A percentile compares a stretch with the other conserved stretches of the same genome.
Evolutionary conservation across 2,113 vertebrate species (phyloP).

Genomic region (Galeopterus variegatus): DNA sequence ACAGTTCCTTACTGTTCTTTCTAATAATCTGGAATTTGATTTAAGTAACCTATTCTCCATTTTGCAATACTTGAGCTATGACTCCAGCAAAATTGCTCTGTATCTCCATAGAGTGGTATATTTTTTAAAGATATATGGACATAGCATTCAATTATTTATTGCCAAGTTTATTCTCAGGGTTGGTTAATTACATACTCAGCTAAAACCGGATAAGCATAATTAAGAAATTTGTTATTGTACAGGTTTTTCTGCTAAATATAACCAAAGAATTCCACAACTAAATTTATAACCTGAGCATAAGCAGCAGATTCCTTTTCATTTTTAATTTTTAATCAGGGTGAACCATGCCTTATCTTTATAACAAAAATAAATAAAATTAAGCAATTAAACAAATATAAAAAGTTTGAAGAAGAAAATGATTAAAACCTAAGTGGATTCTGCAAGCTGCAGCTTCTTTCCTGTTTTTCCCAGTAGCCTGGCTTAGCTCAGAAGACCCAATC

Average conservation of each 20-base stretch:
- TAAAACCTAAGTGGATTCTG: neutral
- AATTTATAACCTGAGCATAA: conserved; percentile 37
- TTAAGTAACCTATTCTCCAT: neutral
- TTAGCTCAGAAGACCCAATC: neutral
- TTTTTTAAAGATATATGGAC: neutral
- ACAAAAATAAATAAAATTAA: conserved; percentile 7
- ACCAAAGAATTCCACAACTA: neutral
- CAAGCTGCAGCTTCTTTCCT: neutral
- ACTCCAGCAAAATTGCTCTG: neutral
- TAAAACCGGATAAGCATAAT: conserved; percentile 6
- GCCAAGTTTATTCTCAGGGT: neutral
- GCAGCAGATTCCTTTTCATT: neutral
- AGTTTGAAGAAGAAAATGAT: neutral
- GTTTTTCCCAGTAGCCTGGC: neutral
- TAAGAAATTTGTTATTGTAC: neutral
- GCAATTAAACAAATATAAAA: neutral
- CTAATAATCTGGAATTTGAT: conserved; percentile 55
- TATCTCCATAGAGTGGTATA: neutral
- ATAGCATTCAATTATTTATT: neutral
- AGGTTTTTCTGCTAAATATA: neutral
- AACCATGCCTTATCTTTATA: neutral
- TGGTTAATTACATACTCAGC: neutral
- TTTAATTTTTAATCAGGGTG: neutral
- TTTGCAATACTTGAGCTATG: neutral
- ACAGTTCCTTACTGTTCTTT: conserved; percentile 48